Conservation (phyloP, 2,113 vertebrate genomes). For the Cyprinodon variegatus region DNA sequence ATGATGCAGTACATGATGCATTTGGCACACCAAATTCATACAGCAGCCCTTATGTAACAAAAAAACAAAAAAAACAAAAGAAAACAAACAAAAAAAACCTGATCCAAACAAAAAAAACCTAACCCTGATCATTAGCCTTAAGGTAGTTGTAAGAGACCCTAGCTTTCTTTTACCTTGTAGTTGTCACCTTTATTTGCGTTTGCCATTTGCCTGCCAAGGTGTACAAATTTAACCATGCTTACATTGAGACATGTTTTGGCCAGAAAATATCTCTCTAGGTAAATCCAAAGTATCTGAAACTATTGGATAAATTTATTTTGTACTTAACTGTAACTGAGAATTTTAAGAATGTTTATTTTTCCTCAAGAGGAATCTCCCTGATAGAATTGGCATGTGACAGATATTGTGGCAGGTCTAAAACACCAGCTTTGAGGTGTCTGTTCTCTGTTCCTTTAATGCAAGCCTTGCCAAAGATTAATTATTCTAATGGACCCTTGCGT, state of each 20-base stretch:
- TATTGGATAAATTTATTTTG: background rate
- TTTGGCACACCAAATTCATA: too few relatives aligned
- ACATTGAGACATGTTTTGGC: background rate
- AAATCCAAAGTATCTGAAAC: background rate
- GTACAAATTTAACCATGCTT: background rate
- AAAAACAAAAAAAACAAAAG: too few relatives aligned
- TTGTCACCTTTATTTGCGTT: background rate
- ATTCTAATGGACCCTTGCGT: conserved; percentile 59
- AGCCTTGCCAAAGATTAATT: conserved; percentile 65
- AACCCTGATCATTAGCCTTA: too few relatives aligned
- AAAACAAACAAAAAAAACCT: too few relatives aligned
- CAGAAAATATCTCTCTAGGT: background rate
- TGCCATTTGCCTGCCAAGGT: too few relatives aligned
- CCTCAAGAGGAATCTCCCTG: background rate
- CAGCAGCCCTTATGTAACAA: too few relatives aligned
- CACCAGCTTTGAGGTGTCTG: background rate
- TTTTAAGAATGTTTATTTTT: background rate
- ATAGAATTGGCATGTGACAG: background rate
- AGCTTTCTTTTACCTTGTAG: background rate
- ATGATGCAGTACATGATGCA: too few relatives aligned
- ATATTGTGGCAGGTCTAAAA: background rate
- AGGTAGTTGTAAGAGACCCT: too few relatives aligned
- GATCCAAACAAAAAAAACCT: too few relatives aligned
- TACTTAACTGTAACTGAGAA: background rate
- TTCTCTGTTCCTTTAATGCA: conserved; percentile 52